Percentiles rank a stretch among this genome's conserved stretches.
phyloP scores from a whole-genome alignment of 2,888 invertebrate species.

The Celastrina argiolus region DNA sequence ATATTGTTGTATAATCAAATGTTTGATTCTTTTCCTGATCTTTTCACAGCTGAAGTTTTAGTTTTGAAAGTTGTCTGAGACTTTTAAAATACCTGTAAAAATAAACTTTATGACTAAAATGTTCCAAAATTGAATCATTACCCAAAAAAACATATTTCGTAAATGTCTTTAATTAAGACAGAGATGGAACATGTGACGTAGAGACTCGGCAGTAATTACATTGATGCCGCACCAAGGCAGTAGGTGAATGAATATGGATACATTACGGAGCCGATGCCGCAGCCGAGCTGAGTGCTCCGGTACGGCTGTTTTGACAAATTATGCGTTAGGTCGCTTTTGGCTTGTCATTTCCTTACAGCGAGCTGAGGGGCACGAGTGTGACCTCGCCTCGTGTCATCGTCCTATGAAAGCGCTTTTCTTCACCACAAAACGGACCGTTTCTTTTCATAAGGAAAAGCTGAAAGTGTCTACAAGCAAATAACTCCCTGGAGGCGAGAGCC shows the following conservation, averaged over 20 bases:
- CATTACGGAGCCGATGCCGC: slow-evolving; percentile 41
- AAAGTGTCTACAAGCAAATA: slow-evolving; percentile 78
- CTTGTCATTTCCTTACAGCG: slow-evolving; percentile 65
- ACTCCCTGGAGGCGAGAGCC: slow-evolving; percentile 74
- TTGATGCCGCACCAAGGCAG: slow-evolving; percentile 46
- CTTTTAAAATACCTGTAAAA: not conserved
- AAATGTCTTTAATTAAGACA: slow-evolving; percentile 38
- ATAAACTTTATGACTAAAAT: too few species aligned
- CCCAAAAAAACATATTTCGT: slow-evolving; percentile 25
- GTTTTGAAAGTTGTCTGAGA: too few species aligned
- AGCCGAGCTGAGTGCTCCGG: slow-evolving; percentile 36
- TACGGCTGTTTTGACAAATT: slow-evolving; percentile 54
- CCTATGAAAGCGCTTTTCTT: slow-evolving; percentile 77
- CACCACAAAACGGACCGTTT: slow-evolving; percentile 75
- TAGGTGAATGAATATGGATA: slow-evolving; percentile 49
- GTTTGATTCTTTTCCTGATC: too few species aligned
- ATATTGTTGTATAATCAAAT: too few species aligned
- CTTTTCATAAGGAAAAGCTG: slow-evolving; percentile 77
- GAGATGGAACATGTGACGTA: slow-evolving; percentile 45
- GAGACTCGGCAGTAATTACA: slow-evolving; percentile 54
- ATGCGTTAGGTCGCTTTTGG: slow-evolving; percentile 69
- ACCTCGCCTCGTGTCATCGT: slow-evolving; percentile 77
- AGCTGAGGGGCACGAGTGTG: slow-evolving; percentile 63
- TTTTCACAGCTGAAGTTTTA: too few species aligned
- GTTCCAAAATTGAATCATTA: not conserved